phyloP scores from a whole-genome alignment of 1,140 invertebrate species.

The Caenorhabditis brenneri region DNA sequence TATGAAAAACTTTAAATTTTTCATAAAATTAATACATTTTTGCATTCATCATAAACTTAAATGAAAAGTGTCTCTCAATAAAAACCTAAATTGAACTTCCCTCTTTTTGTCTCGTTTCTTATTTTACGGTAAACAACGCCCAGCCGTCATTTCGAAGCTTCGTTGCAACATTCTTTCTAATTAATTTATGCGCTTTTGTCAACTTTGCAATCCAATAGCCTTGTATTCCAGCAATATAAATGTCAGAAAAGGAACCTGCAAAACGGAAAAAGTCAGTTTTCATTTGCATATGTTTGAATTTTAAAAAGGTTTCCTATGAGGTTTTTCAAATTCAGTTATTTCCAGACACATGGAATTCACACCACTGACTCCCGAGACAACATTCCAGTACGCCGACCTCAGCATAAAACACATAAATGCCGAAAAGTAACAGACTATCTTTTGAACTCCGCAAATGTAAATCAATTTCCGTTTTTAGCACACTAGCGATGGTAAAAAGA shows the following conservation, averaged over 20 bases:
- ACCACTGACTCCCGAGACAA: slow-evolving; percentile 13
- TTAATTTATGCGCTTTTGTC: background rate
- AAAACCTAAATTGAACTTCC: background rate
- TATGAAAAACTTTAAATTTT: no score
- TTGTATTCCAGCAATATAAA: background rate
- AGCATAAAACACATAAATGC: slow-evolving; percentile 65
- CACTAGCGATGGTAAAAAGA: slow-evolving; percentile 60
- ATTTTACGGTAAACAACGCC: background rate
- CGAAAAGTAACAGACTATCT: slow-evolving; percentile 38
- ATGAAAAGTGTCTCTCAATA: no score
- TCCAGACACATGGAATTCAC: slow-evolving; percentile 36
- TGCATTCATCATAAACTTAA: no score
- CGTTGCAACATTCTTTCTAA: background rate
- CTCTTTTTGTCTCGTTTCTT: background rate
- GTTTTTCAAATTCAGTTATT: no score
- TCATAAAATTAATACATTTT: no score
- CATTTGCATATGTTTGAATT: background rate
- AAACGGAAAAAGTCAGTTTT: background rate
- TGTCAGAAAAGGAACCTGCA: background rate
- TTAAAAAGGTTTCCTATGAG: background rate
- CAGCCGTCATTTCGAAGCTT: background rate
- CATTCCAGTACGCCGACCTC: slow-evolving; percentile 68
- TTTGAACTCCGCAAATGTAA: background rate
- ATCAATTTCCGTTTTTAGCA: slow-evolving; percentile 19
- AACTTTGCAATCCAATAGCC: no score